Conservation (phyloP, 2,113 vertebrate species). For the Psittacula cyanocephala region DNA sequence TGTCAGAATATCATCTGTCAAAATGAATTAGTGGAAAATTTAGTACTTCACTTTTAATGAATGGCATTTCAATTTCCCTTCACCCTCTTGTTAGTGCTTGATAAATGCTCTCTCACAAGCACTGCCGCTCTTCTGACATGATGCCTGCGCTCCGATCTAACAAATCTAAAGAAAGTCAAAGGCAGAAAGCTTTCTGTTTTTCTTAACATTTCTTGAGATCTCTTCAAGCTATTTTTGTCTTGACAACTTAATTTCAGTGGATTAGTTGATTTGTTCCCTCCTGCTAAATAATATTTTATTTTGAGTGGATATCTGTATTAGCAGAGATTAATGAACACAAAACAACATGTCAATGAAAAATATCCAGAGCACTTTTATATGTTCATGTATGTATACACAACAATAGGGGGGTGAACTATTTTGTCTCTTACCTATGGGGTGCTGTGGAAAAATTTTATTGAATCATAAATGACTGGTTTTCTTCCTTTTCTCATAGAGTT, state of each 20-base stretch:
- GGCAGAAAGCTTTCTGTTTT: not conserved
- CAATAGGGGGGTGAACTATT: not conserved
- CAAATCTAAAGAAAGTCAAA: not conserved
- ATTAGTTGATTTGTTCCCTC: not conserved
- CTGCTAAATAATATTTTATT: not conserved
- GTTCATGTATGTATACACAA: not conserved
- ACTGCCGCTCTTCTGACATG: not conserved
- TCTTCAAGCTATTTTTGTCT: not conserved
- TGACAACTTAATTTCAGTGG: not conserved
- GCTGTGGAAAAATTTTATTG: not conserved
- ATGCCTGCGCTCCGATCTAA: not conserved
- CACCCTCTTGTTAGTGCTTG: constrained; percentile 20
- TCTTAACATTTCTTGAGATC: not conserved
- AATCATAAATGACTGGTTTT: not conserved
- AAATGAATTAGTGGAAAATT: constrained; percentile 35
- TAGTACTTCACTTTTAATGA: constrained; percentile 14
- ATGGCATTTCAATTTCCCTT: constrained; percentile 25
- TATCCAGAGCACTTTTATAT: not conserved
- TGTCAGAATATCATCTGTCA: constrained; percentile 40
- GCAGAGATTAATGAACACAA: not conserved
- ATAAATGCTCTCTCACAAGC: constrained; percentile 24
- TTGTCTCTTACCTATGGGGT: not conserved
- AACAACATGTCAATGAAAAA: not conserved
- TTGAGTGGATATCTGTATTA: not conserved
- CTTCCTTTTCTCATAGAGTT: not conserved